Percentiles rank a stretch among this genome's conserved stretches.
These are phyloP conservation scores for Blastobasis lacticolella DNA, from an alignment of 2,888 invertebrate genomes.

Conservation along the genomic window DNA sequence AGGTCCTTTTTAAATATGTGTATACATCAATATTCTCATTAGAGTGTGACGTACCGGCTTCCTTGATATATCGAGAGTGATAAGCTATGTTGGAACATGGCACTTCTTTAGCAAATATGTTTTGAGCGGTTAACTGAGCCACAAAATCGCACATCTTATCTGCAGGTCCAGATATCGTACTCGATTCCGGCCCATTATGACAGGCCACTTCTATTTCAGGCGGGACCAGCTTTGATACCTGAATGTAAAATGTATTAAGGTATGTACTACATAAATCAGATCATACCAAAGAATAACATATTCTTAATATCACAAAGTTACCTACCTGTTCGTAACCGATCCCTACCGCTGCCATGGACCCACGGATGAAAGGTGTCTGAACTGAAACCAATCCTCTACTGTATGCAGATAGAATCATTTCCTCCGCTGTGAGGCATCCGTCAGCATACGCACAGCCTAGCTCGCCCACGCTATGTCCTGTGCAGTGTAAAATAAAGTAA, in stretches of 20 bases:
- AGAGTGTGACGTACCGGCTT: constrained; percentile 53
- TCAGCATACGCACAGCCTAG: constrained; percentile 96
- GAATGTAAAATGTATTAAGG: not conserved
- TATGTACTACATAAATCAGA: no score
- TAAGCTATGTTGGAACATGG: constrained; percentile 89
- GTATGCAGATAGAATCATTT: constrained; percentile 88
- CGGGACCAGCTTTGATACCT: constrained; percentile 57
- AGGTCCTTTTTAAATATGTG: no score
- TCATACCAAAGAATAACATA: no score
- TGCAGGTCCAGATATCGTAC: constrained; percentile 85
- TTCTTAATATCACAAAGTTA: no score
- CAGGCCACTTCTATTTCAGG: constrained; percentile 83
- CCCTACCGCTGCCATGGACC: constrained; percentile 93
- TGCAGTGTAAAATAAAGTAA: not conserved
- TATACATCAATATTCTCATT: no score
- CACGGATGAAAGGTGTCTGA: constrained; percentile 78
- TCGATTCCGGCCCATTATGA: constrained; percentile 84
- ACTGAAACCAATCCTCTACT: constrained; percentile 84
- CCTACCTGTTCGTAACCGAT: constrained; percentile 66
- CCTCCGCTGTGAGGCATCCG: constrained; percentile 88
- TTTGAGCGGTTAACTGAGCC: constrained; percentile 41
- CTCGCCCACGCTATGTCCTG: constrained; percentile 95
- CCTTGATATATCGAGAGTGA: constrained; percentile 87
- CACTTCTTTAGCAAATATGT: constrained; percentile 58
- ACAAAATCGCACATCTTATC: constrained; percentile 76